Conservation (phyloP, 1,140 invertebrate species). For the Listronotus bonariensis region DNA sequence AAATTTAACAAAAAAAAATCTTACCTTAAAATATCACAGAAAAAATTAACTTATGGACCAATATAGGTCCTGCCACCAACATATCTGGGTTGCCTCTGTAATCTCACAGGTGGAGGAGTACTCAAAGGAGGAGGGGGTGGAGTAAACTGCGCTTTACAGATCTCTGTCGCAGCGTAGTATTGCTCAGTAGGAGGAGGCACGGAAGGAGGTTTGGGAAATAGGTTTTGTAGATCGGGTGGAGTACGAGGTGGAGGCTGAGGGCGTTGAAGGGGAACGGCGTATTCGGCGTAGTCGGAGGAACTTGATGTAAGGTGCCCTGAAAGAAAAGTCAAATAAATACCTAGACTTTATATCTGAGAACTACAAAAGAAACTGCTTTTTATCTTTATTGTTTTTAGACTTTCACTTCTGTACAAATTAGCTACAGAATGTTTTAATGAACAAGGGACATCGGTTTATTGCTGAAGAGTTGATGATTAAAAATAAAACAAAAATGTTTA, state of each 20-base stretch:
- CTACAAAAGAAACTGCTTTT: no score
- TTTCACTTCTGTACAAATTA: no score
- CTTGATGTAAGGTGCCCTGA: constrained; percentile 33
- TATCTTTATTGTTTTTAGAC: no score
- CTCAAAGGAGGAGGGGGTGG: constrained; percentile 49
- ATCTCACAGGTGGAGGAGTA: constrained; percentile 48
- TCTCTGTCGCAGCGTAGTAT: constrained; percentile 53
- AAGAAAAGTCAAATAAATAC: background rate
- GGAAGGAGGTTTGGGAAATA: constrained; percentile 50
- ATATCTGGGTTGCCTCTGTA: constrained; percentile 50
- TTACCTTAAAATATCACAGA: constrained; percentile 34
- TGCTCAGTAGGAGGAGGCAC: constrained; percentile 48
- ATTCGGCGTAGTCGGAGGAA: constrained; percentile 50
- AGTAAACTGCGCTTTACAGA: constrained; percentile 47
- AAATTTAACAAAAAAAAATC: background rate
- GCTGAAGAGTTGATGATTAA: no score
- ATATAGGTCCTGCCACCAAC: constrained; percentile 46
- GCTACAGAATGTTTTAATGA: no score
- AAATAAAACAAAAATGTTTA: no score
- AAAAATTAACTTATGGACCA: constrained; percentile 48
- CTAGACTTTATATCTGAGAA: no score
- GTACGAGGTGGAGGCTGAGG: constrained; percentile 38
- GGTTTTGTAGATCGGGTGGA: constrained; percentile 47
- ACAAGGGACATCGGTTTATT: no score
- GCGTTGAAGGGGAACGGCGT: constrained; percentile 50